Percentiles rank a stretch among this genome's conserved stretches.
phyloP scores from a whole-genome alignment of 2,797 vertebrate species.

The Sus cebifrons region DNA sequence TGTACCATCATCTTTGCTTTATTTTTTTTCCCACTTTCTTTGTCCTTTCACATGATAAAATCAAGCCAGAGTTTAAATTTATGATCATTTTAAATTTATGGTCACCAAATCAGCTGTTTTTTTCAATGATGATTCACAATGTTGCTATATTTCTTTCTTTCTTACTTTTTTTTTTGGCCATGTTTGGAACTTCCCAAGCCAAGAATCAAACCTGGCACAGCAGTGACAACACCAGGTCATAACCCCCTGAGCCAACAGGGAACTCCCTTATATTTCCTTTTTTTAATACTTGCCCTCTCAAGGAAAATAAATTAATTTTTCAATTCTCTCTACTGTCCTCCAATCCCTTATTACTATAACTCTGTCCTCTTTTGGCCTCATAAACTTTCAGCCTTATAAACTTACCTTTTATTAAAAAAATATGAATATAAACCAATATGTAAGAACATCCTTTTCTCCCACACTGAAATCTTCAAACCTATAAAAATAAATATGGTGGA shows the following conservation, averaged over 20 bases:
- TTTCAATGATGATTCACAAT: not conserved
- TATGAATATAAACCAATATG: not conserved
- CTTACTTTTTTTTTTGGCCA: too few relatives aligned
- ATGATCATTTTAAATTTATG: constrained; percentile 1
- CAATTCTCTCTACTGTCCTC: not conserved
- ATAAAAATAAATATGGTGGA: not conserved
- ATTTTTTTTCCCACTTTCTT: not conserved
- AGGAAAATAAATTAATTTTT: not conserved
- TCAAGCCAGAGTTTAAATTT: not conserved
- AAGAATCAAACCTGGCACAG: too few relatives aligned
- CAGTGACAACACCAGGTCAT: too few relatives aligned
- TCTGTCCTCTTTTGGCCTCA: not conserved
- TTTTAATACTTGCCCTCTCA: not conserved
- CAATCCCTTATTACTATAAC: not conserved
- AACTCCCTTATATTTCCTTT: not conserved
- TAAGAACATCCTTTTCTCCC: not conserved
- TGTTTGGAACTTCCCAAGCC: too few relatives aligned
- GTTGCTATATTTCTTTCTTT: not conserved
- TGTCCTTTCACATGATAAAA: not conserved
- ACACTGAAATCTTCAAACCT: not conserved
- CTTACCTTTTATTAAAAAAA: not conserved
- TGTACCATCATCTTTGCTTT: not conserved
- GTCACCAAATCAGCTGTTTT: not conserved
- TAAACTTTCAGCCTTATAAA: not conserved
- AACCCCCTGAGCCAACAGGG: too few relatives aligned